A percentile compares a stretch with the other conserved stretches of the same genome.
Conservation (phyloP, 2,113 vertebrate genomes). For the Garra rufa region DNA sequence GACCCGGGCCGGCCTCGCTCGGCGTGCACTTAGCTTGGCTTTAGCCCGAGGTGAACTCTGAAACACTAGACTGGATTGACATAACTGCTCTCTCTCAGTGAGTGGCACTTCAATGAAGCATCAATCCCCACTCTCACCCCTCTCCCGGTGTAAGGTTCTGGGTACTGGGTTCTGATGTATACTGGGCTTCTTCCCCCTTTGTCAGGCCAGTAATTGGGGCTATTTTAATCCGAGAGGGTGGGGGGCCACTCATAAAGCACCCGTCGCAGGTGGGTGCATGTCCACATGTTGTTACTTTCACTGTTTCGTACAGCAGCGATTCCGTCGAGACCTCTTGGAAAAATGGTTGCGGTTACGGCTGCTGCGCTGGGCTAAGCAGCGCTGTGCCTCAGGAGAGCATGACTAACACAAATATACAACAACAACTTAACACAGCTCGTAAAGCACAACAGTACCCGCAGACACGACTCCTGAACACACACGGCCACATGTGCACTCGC, state of each 20-base stretch:
- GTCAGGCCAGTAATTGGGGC: slow-evolving; percentile 70
- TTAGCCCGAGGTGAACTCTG: slow-evolving; percentile 44
- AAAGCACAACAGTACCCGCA: slow-evolving; percentile 42
- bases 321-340: slow-evolving; percentile 50
- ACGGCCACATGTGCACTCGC: slow-evolving; percentile 40
- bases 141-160: slow-evolving; percentile 57
- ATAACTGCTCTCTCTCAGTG: slow-evolving; percentile 62
- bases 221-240: slow-evolving; percentile 66
- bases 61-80: slow-evolving; percentile 65
- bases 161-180: slow-evolving; percentile 69
- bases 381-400: slow-evolving; percentile 52
- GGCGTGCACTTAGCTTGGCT: slow-evolving; percentile 23
- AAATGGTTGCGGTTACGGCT: slow-evolving; percentile 48
- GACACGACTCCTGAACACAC: slow-evolving; percentile 56
- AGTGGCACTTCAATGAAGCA: slow-evolving; percentile 76
- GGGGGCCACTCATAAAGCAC: slow-evolving; percentile 68
- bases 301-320: slow-evolving; percentile 34
- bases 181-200: slow-evolving; percentile 62
- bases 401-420: slow-evolving; percentile 58
- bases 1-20: slow-evolving; percentile 68
- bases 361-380: slow-evolving; percentile 39
- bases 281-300: slow-evolving; percentile 47
- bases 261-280: slow-evolving; percentile 63
- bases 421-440: slow-evolving; percentile 56
- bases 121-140: slow-evolving; percentile 48